Base-by-base conservation (phyloP, 2,888 invertebrate genomes). In the Dasypogon diadema region DNA sequence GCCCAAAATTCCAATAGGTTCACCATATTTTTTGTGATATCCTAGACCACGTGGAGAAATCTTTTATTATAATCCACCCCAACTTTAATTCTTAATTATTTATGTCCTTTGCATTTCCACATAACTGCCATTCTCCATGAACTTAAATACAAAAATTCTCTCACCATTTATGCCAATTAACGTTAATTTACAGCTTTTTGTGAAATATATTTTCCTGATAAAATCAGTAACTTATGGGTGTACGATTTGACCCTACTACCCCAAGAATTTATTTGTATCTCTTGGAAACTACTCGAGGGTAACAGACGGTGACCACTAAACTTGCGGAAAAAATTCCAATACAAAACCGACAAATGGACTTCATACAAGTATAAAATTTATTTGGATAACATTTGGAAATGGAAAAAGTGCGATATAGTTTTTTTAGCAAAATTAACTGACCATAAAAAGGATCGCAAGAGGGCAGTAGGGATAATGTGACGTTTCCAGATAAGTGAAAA, bases 201-300 rank as follows among this genome's bases (percentile, higher is more conserved):
- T 37, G 16, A 37, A 37, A 37, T 21, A 37, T 18, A 37, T 60
- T 30, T 26, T 60, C 60, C 60, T 18, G 68, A 68, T 68, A 68
- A 68, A 68, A 68, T 68, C 68, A 26, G 68, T 68, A 16, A 68
- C 68, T 68, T 68, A 68, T 68, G 68, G 48, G 48, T 63, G 4
- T 14, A 22, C 30, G 16, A 51, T 48, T 51, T 26, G 68, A 18
- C 16, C 51, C n/a, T 55, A 16, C 8, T 55, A 3, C 10, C 10
- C 2, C 12, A 24, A 68, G 26, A 8, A 30, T 51, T 51, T 58
- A 18, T 14, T 30, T 26, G 24, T 42, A 65, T 21, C 22, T 65
- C 26, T 12, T 22, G 14, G 26, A 16, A 55, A 51, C 51, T 30
- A 68, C 26, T 68, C 16, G 48, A 68, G 68, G 68, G 68, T 51